A percentile compares a stretch with the other conserved stretches of the same genome.
Conservation (phyloP, 2,888 invertebrate genomes). For the Pantelozetes paolii region DNA sequence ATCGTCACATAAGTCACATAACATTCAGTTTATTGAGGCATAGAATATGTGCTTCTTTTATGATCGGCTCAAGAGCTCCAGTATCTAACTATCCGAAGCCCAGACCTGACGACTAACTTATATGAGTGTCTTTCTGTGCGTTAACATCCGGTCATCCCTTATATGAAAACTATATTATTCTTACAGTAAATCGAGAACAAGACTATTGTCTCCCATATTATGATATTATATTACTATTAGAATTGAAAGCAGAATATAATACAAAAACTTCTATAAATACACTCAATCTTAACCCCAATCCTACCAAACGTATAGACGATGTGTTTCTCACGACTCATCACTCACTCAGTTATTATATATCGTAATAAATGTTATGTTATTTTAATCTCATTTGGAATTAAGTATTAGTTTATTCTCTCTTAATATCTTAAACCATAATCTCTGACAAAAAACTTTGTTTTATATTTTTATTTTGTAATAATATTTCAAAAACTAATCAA, state of each 20-base stretch:
- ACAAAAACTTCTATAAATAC: not conserved
- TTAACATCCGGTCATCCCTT: conserved; percentile 33
- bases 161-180: conserved; percentile 14
- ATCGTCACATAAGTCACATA: conserved; percentile 35
- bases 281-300: conserved; percentile 5
- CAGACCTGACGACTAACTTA: not conserved
- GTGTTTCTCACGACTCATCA: conserved; percentile 21
- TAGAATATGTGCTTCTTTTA: conserved; percentile 35
- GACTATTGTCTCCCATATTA: conserved; percentile 19
- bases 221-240: conserved; percentile 31
- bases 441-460: not conserved
- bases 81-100: not conserved
- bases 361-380: conserved; percentile 34
- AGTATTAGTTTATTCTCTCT: not conserved
- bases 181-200: conserved; percentile 8
- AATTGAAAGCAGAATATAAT: conserved; percentile 18
- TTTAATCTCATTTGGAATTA: conserved; percentile 23
- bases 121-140: conserved; percentile 10
- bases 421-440: conserved; percentile 27
- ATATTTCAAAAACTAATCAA: too few species aligned
- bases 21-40: conserved; percentile 36
- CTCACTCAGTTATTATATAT: conserved; percentile 22
- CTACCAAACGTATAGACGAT: not conserved
- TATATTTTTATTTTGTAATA: not conserved
- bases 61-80: conserved; percentile 24